These are phyloP conservation scores for Panopea generosa DNA, from an alignment of 2,888 invertebrate species.

Conservation along the genomic window DNA sequence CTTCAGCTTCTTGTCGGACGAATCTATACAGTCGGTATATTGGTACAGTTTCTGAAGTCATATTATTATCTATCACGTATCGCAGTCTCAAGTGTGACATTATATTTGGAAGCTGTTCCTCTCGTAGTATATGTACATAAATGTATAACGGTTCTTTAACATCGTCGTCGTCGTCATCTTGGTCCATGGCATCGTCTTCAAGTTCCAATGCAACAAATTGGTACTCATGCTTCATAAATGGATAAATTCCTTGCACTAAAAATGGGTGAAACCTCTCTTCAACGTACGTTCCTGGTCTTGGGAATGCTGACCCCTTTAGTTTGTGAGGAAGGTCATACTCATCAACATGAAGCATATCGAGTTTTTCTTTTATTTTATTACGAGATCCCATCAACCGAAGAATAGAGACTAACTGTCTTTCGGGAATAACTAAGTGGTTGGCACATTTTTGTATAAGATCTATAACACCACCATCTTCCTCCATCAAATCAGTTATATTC, in stretches of 20 bases:
- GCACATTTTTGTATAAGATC: background rate
- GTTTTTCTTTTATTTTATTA: conserved; percentile 1
- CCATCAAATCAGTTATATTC: background rate
- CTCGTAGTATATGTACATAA: conserved; percentile 39
- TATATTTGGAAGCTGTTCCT: background rate
- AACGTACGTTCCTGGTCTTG: conserved; percentile 51
- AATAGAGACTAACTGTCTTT: no score
- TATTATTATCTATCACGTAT: conserved; percentile 15
- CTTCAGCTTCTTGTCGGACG: conserved; percentile 6
- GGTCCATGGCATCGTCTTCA: conserved; percentile 17
- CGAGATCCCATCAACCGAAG: background rate
- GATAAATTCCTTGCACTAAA: conserved; percentile 48
- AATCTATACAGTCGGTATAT: conserved; percentile 43
- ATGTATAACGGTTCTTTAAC: conserved; percentile 25
- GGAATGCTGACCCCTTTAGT: conserved; percentile 19
- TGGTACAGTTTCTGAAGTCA: conserved; percentile 7
- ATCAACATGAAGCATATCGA: conserved; percentile 16
- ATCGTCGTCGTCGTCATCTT: background rate
- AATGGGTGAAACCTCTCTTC: conserved; percentile 47
- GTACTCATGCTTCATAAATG: conserved; percentile 50
- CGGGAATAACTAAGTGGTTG: background rate
- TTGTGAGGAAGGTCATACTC: conserved; percentile 3
- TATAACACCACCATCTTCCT: background rate
- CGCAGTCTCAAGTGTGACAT: background rate
- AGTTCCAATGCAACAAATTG: conserved; percentile 37